Evolutionary conservation across 2,797 vertebrate species (phyloP).

Genomic region (Phrynocephalus guinanensis): DNA sequence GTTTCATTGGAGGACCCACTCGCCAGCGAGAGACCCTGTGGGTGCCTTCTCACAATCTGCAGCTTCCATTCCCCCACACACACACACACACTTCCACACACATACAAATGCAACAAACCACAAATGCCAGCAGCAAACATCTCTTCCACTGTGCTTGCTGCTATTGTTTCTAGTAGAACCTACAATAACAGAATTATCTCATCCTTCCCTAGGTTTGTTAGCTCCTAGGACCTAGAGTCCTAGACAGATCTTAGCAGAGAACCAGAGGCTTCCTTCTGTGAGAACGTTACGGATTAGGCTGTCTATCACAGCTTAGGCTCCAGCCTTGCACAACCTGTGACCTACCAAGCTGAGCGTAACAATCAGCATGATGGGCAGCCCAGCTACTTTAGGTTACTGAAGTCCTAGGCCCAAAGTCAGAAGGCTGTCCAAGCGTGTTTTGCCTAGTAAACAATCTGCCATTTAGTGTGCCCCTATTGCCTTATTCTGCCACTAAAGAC

Average conservation of each 20-base stretch:
- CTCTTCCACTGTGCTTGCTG: neutral
- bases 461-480: neutral
- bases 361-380: neutral
- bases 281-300: neutral
- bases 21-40: neutral
- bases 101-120: neutral
- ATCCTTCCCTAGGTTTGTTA: neutral
- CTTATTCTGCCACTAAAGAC: neutral
- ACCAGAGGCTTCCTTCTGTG: neutral
- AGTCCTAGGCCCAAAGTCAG: neutral
- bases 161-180: neutral
- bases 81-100: neutral
- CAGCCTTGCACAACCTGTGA: neutral
- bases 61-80: too few species aligned
- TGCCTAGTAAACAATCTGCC: neutral
- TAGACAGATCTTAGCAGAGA: too few species aligned
- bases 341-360: neutral
- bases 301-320: neutral
- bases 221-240: neutral
- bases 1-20: constrained; percentile 12
- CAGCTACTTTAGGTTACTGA: neutral
- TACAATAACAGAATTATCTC: neutral
- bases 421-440: neutral
- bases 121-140: neutral
- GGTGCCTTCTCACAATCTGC: too few species aligned